Evolutionary conservation across 2,113 vertebrate species (phyloP).

Genomic region (Rana temporaria): DNA sequence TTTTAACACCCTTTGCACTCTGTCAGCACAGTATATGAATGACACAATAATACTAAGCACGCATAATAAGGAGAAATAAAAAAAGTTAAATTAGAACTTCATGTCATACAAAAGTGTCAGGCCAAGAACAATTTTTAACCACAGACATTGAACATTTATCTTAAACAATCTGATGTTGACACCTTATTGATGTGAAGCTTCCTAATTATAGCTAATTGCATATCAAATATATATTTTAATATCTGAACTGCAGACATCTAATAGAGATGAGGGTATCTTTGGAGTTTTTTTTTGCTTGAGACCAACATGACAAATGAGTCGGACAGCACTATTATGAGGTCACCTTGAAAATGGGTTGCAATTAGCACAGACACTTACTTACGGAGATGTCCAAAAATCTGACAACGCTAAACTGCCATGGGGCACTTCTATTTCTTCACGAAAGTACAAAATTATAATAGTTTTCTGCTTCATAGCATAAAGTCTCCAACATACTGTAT

Average conservation of each 20-base stretch:
- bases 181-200: slow-evolving; percentile 75
- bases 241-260: slow-evolving; percentile 74
- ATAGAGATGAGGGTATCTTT: slow-evolving; percentile 69
- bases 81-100: slow-evolving; percentile 83
- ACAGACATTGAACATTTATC: slow-evolving; percentile 75
- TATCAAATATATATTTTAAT: slow-evolving; percentile 67
- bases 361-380: slow-evolving; percentile 72
- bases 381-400: slow-evolving; percentile 67
- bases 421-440: slow-evolving; percentile 67
- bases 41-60: slow-evolving; percentile 84
- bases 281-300: slow-evolving; percentile 64
- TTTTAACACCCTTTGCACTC: slow-evolving; percentile 79
- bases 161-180: slow-evolving; percentile 75
- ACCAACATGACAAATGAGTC: slow-evolving; percentile 70
- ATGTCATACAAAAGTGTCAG: slow-evolving; percentile 76
- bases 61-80: slow-evolving; percentile 83
- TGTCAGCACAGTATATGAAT: slow-evolving; percentile 79
- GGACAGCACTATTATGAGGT: slow-evolving; percentile 73
- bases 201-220: slow-evolving; percentile 81
- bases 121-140: slow-evolving; percentile 68
- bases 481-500: no score
- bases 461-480: no score
- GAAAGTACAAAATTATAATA: no score
- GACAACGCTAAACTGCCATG: slow-evolving; percentile 67
- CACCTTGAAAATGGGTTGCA: slow-evolving; percentile 74